phyloP scores from a whole-genome alignment of 1,140 invertebrate genomes.

The Nymphalis io region DNA sequence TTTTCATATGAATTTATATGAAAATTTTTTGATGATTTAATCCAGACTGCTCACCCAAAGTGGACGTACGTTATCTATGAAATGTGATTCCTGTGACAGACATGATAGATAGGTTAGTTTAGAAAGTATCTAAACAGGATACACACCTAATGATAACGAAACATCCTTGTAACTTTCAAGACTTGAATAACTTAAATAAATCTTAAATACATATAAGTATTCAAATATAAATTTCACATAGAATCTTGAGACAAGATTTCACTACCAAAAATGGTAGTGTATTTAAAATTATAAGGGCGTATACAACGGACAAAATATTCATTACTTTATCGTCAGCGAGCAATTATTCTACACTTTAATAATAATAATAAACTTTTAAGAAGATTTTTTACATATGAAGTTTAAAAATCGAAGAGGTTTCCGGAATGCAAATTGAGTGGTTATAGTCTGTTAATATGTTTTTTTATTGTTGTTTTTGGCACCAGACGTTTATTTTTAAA shows the following conservation, averaged over 20 bases:
- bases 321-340: background rate
- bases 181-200: slow-evolving; percentile 15
- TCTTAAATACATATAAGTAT: background rate
- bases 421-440: slow-evolving; percentile 11
- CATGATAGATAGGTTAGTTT: slow-evolving; percentile 69
- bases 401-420: slow-evolving; percentile 2
- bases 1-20: background rate
- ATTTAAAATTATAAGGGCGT: slow-evolving; percentile 9
- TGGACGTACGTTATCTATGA: slow-evolving; percentile 57
- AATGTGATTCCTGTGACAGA: slow-evolving; percentile 55
- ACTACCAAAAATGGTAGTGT: slow-evolving; percentile 17
- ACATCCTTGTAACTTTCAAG: slow-evolving; percentile 49
- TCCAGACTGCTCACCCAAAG: slow-evolving; percentile 40
- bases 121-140: slow-evolving; percentile 72
- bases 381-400: background rate
- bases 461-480: background rate
- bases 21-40: slow-evolving; percentile 9
- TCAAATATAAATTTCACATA: slow-evolving; percentile 15
- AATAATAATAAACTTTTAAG: background rate
- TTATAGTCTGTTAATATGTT: background rate
- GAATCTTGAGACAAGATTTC: slow-evolving; percentile 16
- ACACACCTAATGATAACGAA: slow-evolving; percentile 63
- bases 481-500: background rate
- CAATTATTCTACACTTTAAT: background rate
- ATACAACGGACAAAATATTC: background rate